Evolutionary conservation across 2,888 invertebrate species (phyloP).

Genomic region (Rotaria socialis): DNA sequence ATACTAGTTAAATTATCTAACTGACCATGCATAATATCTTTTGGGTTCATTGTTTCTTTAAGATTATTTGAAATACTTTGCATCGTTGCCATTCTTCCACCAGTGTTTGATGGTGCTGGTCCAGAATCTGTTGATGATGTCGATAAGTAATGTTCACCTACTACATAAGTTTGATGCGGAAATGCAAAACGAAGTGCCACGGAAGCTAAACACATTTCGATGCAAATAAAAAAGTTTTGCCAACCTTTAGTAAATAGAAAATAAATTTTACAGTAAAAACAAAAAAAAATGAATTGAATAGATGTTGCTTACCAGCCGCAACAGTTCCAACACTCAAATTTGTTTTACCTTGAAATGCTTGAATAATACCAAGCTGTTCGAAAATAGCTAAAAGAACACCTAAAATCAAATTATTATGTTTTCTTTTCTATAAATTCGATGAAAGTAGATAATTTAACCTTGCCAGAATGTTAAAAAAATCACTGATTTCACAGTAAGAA

Average conservation of each 20-base stretch:
- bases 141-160: not conserved
- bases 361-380: conserved; percentile 90
- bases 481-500: conserved; percentile 96
- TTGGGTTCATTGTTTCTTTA: conserved; percentile 69
- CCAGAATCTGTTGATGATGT: not conserved
- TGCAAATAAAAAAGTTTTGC: conserved; percentile 97
- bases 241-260: conserved; percentile 64
- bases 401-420: conserved; percentile 54
- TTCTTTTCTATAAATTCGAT: not conserved
- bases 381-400: conserved; percentile 92
- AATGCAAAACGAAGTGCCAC: conserved; percentile 93
- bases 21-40: conserved; percentile 82
- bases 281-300: conserved; percentile 56
- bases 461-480: conserved; percentile 99
- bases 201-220: conserved; percentile 97
- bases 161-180: conserved; percentile 64
- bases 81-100: conserved; percentile 47
- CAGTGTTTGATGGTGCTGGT: no score
- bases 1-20: not conserved
- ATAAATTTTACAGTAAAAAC: not conserved
- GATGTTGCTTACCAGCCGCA: conserved; percentile 45
- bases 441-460: conserved; percentile 65
- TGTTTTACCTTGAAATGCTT: conserved; percentile 65
- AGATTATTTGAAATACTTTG: conserved; percentile 82
- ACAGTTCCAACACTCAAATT: conserved; percentile 69